Evolutionary conservation across 2,797 vertebrate genomes (phyloP), one percentile per base, ranked within the genome.

Genomic region (Lophotriccus pileatus): DNA sequence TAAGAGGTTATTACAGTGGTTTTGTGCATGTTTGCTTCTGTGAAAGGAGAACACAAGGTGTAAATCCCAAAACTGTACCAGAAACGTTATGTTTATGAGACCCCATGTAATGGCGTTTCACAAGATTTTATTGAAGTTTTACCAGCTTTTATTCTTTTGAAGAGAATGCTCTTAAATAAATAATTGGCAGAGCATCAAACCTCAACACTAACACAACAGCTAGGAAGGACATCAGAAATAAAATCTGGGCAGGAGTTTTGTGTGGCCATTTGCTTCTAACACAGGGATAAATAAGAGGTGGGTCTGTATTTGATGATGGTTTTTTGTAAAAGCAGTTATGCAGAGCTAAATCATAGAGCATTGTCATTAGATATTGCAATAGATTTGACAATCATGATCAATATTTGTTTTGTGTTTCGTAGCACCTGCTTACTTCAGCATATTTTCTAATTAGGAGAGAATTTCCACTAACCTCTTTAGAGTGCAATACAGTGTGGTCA

Each of bases 1-100:
- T 90, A 92, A 96, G 97, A 95, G 96, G 95, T 98, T 97, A 97
- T 96, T 98, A 81, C 91, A 84, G 94, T 96, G 95, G 83, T 92
- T 96, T 91, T 95, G 90, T 94, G 62, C 70, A 8, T 89, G 84
- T 96, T 95, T 97, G 92, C 95, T 84, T 96, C 96, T 70, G 47
- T 74, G 81, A 94, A 95, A 92, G 86, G 89, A 95, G 95, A 96
- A 94, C 73, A 73, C 64, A 92, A 95, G 91, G 96, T 97, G 87
- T 97, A 97, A 97, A 97, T 97, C 89, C 93, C 87, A 44, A 91
- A 97, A 95, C 80, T 89, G 70, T 84, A 87, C 86, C n/a, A 69
- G 92, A 66, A 94, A 69, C 30, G 11, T 93, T 97, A 93, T 8
- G 3, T 97, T 97, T 95, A 94, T 86, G 69, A 95, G 90, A 87